A percentile compares a stretch with the other conserved stretches of the same genome.
These are phyloP conservation scores for Numenius phaeopus DNA, from an alignment of 2,797 vertebrate genomes.

Conservation along the genomic window DNA sequence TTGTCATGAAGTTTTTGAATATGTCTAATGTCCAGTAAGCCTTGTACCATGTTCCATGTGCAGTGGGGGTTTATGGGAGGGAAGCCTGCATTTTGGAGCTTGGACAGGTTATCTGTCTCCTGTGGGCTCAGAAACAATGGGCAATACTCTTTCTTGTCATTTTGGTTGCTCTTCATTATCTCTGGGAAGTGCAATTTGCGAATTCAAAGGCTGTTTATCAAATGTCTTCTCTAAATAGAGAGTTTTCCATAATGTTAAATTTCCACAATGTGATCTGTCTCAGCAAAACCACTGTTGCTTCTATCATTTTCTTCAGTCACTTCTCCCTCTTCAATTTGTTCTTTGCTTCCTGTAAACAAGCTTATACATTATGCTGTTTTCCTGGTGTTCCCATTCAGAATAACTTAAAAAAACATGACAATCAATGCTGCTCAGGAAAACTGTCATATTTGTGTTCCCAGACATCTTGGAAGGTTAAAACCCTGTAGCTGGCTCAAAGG, in stretches of 20 bases:
- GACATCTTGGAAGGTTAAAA: not conserved
- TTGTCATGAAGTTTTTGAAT: not conserved
- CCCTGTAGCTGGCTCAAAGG: not conserved
- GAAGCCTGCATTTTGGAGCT: not conserved
- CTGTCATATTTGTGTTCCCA: not conserved
- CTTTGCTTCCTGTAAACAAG: slow-evolving; percentile 7
- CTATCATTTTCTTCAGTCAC: not conserved
- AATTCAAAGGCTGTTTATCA: not conserved
- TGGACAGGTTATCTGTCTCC: not conserved
- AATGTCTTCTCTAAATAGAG: not conserved
- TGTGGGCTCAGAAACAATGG: not conserved
- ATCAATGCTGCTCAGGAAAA: not conserved
- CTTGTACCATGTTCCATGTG: not conserved
- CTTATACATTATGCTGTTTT: slow-evolving; percentile 25
- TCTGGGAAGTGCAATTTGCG: not conserved
- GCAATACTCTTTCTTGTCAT: not conserved
- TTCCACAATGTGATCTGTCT: not conserved
- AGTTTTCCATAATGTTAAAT: not conserved
- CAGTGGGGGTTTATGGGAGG: not conserved
- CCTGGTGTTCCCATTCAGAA: slow-evolving; percentile 11
- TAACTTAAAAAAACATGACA: not conserved
- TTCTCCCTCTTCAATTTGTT: not conserved
- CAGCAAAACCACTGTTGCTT: not conserved
- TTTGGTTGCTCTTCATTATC: not conserved
- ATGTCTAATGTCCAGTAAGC: not conserved